Base-by-base conservation (phyloP, 2,113 vertebrate species). In the Thymallus thymallus region DNA sequence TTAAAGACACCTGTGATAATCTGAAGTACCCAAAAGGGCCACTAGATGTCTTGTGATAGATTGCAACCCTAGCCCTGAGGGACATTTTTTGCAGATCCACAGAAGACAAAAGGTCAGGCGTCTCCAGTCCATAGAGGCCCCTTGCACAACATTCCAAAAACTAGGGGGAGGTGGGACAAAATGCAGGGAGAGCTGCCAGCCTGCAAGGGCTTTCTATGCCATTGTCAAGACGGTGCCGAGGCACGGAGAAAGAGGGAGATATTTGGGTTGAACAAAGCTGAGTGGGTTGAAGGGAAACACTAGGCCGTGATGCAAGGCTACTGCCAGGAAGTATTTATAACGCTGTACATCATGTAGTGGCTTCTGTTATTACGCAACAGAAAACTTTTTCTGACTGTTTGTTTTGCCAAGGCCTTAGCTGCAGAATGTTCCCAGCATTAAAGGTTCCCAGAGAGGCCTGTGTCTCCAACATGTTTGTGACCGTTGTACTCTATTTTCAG, bases 271-370 rank as follows among this genome's bases (percentile, higher is more conserved):
- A 65, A 76, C 65, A 79, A 64, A 66, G 66, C 22, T n/a, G 71
- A 73, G 78, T 73, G 60, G 78, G 70, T 23, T 73, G 78, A 69
- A 68, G 60, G 74, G 66, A 80, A 73, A 76, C 74, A 76, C 70
- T 73, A 74, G 70, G 58, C 74, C 30, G 58, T 58, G 24, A 70
- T 80, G 71, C 20, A 32, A 58, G 56, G 32, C n/a, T 45, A 13
- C 74, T 76, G 78, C 78, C 78, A 73, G 45, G 55, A 20, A 72
- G 58, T 72, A 80, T 80, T 80, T 75, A 79, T 73, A 73, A 70
- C 58, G 41, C 46, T 22, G 30, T 62, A 6, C 66, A 73, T 76
- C 70, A 76, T 58, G 20, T 22, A 5, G 20, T 23, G 41, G 30
- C 10, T 69, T 72, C 60, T 4, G 10, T 30, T 76, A 29, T 73